These are phyloP conservation scores for Heliconius charithonia DNA, from an alignment of 2,888 invertebrate genomes.

Conservation along the genomic window DNA sequence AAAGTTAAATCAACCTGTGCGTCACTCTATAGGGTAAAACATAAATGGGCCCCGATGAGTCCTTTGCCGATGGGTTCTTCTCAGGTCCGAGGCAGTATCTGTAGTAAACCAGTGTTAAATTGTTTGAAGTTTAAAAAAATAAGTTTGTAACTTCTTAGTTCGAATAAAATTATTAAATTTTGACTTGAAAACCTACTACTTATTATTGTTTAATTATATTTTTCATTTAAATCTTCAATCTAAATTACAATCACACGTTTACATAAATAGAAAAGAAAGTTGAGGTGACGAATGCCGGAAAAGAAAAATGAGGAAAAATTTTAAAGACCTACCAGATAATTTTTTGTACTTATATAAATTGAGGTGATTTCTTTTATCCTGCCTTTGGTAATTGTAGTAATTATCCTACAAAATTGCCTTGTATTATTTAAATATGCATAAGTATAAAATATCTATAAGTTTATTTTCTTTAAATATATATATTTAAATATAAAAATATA, in stretches of 20 bases:
- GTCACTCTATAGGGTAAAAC: too few species aligned
- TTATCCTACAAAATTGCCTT: not conserved
- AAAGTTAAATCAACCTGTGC: too few species aligned
- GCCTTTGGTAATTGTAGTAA: not conserved
- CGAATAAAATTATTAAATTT: too few species aligned
- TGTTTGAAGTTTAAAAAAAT: too few species aligned
- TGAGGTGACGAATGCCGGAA: not conserved
- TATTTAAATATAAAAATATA: too few species aligned
- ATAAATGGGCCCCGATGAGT: too few species aligned
- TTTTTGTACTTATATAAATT: slow-evolving; percentile 6
- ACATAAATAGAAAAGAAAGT: not conserved
- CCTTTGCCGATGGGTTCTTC: too few species aligned
- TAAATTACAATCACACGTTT: not conserved
- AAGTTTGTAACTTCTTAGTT: too few species aligned
- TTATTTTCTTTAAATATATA: not conserved
- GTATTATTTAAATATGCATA: not conserved
- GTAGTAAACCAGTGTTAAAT: too few species aligned
- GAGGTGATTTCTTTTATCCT: not conserved
- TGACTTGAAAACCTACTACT: not conserved
- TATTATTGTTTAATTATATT: not conserved
- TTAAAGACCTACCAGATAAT: not conserved
- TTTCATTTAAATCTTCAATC: not conserved
- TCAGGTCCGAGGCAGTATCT: too few species aligned
- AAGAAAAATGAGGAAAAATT: not conserved
- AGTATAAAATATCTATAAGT: not conserved